A percentile compares a stretch with the other conserved stretches of the same genome.
These are phyloP conservation scores for Neomicropteryx cornuta DNA, from an alignment of 1,140 invertebrate species.

Conservation along the genomic window DNA sequence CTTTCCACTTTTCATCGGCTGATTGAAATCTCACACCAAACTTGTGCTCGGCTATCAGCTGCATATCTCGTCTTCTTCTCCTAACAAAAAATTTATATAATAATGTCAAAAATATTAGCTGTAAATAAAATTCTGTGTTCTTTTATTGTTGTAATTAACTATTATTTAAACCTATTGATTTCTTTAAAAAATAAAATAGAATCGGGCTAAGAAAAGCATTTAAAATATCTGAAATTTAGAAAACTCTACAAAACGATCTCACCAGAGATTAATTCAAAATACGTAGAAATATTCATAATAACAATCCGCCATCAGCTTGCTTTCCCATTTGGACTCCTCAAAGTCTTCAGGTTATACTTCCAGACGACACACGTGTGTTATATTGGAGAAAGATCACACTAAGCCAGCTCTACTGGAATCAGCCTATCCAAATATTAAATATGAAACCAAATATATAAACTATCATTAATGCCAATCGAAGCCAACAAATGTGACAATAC, in stretches of 20 bases:
- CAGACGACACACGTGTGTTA: no score
- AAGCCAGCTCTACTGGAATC: conserved; percentile 16
- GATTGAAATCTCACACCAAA: conserved; percentile 41
- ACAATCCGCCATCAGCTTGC: no score
- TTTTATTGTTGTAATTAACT: not conserved
- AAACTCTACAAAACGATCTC: no score
- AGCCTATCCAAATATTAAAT: conserved; percentile 6
- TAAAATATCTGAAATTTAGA: no score
- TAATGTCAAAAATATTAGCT: conserved; percentile 5
- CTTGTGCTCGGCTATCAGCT: conserved; percentile 47
- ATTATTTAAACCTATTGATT: conserved; percentile 9
- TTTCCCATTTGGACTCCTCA: no score
- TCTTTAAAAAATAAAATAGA: not conserved
- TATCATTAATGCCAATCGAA: not conserved
- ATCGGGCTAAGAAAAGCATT: no score
- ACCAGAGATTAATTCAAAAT: no score
- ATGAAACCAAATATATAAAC: not conserved
- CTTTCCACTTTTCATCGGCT: conserved; percentile 30
- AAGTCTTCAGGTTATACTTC: no score
- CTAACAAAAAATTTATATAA: conserved; percentile 24
- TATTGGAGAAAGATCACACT: no score
- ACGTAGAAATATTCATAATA: no score
- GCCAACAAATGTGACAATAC: not conserved
- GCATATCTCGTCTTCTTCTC: conserved; percentile 42
- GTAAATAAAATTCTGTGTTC: not conserved